phyloP scores from a whole-genome alignment of 2,113 vertebrate genomes.

The Loxodonta africana region DNA sequence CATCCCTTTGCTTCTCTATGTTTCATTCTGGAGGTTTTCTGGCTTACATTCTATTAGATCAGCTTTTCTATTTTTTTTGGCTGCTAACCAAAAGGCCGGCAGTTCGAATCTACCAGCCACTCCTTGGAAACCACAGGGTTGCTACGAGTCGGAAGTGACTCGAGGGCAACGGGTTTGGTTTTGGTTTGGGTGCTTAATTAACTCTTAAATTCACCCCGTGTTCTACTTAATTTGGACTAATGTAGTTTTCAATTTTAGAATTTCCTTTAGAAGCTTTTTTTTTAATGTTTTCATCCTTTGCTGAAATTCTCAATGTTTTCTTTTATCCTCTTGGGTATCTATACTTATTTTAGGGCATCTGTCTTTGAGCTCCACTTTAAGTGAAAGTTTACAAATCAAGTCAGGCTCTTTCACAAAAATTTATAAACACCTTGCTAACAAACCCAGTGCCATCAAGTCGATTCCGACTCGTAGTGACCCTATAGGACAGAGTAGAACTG shows the following conservation, averaged over 20 bases:
- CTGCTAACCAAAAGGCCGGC: too few relatives aligned
- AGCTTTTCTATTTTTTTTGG: background rate
- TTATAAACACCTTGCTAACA: too few relatives aligned
- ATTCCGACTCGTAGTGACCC: too few relatives aligned
- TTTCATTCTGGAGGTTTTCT: background rate
- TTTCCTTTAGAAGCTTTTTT: background rate
- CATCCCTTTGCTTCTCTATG: background rate
- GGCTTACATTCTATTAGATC: background rate
- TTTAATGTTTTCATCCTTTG: background rate
- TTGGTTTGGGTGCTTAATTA: background rate
- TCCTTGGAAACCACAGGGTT: too few relatives aligned
- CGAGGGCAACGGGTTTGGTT: too few relatives aligned
- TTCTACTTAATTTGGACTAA: conserved; percentile 1
- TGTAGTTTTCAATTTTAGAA: background rate
- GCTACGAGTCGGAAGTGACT: too few relatives aligned
- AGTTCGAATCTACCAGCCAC: too few relatives aligned
- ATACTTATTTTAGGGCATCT: background rate
- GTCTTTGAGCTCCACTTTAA: background rate
- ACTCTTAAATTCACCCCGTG: background rate
- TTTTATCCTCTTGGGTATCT: background rate
- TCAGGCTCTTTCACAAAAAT: too few relatives aligned
- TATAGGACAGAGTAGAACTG: too few relatives aligned
- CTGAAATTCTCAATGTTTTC: background rate
- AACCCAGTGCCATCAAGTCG: too few relatives aligned
- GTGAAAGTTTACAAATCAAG: too few relatives aligned